A percentile compares a stretch with the other conserved stretches of the same genome.
These are phyloP conservation scores for Meteorus sp. DNA, from an alignment of 1,140 invertebrate genomes.

Conservation along the genomic window DNA sequence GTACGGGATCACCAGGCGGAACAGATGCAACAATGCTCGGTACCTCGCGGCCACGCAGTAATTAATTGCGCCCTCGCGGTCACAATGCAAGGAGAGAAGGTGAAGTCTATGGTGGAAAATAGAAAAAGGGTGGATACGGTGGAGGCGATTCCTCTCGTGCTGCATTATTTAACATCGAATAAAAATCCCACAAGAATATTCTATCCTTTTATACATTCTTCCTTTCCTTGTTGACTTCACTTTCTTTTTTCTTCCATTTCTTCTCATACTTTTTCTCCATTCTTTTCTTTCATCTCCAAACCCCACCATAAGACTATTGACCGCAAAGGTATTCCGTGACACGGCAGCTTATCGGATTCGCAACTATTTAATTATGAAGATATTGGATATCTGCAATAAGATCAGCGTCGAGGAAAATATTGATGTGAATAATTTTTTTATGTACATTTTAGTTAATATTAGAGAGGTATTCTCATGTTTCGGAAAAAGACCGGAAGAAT, in stretches of 20 bases:
- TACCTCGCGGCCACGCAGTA: slow-evolving; percentile 48
- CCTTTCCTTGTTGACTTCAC: not conserved
- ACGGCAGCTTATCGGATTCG: slow-evolving; percentile 15
- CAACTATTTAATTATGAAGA: slow-evolving; percentile 13
- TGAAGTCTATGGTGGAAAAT: slow-evolving; percentile 7
- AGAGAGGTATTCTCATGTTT: no score
- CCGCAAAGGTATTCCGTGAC: slow-evolving; percentile 14
- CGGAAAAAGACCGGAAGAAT: no score
- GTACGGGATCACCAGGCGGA: slow-evolving; percentile 25
- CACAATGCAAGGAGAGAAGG: slow-evolving; percentile 38
- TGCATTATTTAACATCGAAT: slow-evolving; percentile 44
- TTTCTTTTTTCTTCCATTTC: slow-evolving; percentile 5
- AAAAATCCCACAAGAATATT: slow-evolving; percentile 48
- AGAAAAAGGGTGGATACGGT: slow-evolving; percentile 13
- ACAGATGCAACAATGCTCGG: slow-evolving; percentile 45
- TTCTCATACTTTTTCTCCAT: no score
- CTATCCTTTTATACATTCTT: not conserved
- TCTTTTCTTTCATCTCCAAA: not conserved
- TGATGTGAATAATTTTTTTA: not conserved
- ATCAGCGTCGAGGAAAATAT: not conserved
- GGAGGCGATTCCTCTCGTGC: slow-evolving; percentile 25
- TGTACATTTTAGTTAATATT: not conserved
- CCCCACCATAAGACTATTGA: slow-evolving; percentile 9
- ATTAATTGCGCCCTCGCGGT: slow-evolving; percentile 52
- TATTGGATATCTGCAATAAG: slow-evolving; percentile 1